Evolutionary conservation across 2,797 vertebrate species (phyloP).

Genomic region (Apogon hyalosoma): DNA sequence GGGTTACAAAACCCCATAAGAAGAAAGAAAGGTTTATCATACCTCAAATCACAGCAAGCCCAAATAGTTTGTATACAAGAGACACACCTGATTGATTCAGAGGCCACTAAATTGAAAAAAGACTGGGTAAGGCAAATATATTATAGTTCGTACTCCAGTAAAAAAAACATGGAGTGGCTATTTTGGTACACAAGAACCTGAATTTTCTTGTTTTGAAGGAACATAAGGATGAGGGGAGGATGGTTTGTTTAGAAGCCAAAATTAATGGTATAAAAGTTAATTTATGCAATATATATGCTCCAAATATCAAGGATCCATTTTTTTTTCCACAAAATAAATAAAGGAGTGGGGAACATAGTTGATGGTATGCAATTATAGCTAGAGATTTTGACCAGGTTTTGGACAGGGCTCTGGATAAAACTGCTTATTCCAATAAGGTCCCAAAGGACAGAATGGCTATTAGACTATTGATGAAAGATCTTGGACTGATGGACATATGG

Average conservation of each 20-base stretch:
- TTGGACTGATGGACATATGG: neutral
- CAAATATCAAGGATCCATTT: neutral
- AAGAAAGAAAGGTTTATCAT: too few relatives aligned
- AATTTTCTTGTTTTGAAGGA: neutral
- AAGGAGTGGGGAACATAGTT: neutral
- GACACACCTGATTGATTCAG: too few relatives aligned
- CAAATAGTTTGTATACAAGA: too few relatives aligned
- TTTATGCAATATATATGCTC: neutral
- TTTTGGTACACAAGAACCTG: constrained; percentile 3
- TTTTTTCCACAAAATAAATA: constrained; percentile 4
- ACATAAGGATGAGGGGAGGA: neutral
- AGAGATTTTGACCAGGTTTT: constrained; percentile 3
- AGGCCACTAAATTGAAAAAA: too few relatives aligned
- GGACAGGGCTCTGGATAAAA: neutral
- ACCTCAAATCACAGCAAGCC: too few relatives aligned
- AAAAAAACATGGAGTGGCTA: neutral
- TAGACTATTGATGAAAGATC: constrained; percentile 4
- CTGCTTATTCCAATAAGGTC: neutral
- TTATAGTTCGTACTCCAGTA: neutral
- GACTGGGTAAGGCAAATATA: constrained; percentile 8
- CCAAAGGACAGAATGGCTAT: neutral
- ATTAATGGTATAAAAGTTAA: constrained; percentile 5
- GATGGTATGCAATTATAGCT: too few relatives aligned
- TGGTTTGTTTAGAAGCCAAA: constrained; percentile 2
- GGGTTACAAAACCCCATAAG: neutral